Percentiles rank a stretch among this genome's conserved stretches.
phyloP scores from a whole-genome alignment of 2,888 invertebrate genomes.

The Drosophila recens region DNA sequence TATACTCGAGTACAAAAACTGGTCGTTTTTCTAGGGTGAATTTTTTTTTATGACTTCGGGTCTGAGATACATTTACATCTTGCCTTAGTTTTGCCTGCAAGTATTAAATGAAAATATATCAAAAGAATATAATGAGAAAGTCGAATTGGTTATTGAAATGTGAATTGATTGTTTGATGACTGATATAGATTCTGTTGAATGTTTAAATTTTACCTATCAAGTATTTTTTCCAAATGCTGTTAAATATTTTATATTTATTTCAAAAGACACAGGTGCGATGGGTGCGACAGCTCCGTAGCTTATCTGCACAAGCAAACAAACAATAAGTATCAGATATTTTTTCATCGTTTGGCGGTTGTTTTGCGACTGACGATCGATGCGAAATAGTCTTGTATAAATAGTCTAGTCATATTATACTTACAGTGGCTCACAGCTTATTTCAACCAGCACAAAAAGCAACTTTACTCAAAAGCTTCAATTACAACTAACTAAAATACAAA shows the following conservation, averaged over 20 bases:
- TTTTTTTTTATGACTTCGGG: not conserved
- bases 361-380: conserved; percentile 6
- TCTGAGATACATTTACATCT: not conserved
- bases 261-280: not conserved
- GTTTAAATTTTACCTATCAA: not conserved
- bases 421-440: too few relatives aligned
- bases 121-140: not conserved
- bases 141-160: not conserved
- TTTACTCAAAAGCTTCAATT: too few relatives aligned
- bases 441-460: too few relatives aligned
- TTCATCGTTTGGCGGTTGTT: conserved; percentile 4
- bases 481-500: too few relatives aligned
- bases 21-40: not conserved
- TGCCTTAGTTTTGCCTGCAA: not conserved
- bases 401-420: not conserved
- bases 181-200: not conserved
- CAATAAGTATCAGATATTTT: not conserved
- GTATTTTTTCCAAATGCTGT: not conserved
- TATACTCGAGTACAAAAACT: not conserved
- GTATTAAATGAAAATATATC: not conserved
- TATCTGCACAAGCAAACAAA: not conserved
- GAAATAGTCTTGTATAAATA: conserved; percentile 4
- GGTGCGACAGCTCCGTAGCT: not conserved
- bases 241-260: too few relatives aligned
- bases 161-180: not conserved